phyloP scores from a whole-genome alignment of 2,888 invertebrate species.

The Ramazzottius varieornatus region DNA sequence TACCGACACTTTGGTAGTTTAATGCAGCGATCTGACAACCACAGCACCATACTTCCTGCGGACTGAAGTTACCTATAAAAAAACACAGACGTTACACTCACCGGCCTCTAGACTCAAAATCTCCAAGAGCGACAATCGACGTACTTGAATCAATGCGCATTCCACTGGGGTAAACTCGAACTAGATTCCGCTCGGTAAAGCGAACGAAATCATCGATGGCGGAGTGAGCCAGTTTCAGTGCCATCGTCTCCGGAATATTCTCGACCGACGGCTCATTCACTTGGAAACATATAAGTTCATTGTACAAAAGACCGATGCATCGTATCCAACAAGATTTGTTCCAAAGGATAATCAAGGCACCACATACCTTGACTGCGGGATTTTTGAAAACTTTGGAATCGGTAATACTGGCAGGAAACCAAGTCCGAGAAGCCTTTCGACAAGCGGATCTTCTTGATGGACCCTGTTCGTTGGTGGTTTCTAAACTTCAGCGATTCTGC shows the following conservation, averaged over 20 bases:
- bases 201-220: conserved; percentile 23
- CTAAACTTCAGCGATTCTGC: conserved; percentile 11
- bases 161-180: conserved; percentile 29
- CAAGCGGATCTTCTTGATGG: conserved; percentile 8
- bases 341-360: too few species aligned
- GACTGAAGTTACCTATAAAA: conserved; percentile 23
- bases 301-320: too few species aligned
- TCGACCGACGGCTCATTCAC: neutral
- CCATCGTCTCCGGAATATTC: conserved; percentile 14
- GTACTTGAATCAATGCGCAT: conserved; percentile 30
- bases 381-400: neutral
- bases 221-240: conserved; percentile 19
- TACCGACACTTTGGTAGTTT: conserved; percentile 33
- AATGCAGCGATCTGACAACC: conserved; percentile 31
- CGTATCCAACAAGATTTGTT: too few species aligned
- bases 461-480: conserved; percentile 13
- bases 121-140: neutral
- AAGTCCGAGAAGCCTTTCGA: neutral
- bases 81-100: neutral
- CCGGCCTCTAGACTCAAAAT: neutral
- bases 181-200: conserved; percentile 20
- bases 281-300: too few species aligned
- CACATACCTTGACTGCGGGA: neutral
- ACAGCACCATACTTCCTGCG: conserved; percentile 33
- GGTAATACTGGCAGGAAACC: neutral